These are phyloP conservation scores for Poecilia picta DNA, from an alignment of 2,797 vertebrate species.

Conservation along the genomic window DNA sequence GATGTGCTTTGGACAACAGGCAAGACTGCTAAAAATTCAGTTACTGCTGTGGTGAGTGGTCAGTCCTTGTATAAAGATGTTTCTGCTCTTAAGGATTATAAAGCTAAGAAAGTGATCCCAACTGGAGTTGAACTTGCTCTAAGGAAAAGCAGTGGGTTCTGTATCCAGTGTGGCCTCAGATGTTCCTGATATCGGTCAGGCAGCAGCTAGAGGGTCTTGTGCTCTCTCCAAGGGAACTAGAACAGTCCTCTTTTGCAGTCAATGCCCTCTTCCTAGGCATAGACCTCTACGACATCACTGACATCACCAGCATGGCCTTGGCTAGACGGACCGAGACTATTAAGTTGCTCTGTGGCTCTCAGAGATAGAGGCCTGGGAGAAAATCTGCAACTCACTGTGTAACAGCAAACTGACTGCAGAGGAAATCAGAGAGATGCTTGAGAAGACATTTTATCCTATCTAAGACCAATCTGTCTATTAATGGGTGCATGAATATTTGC, in stretches of 20 bases:
- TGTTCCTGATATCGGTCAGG: constrained; percentile 70
- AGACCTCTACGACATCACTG: constrained; percentile 73
- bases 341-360: constrained; percentile 68
- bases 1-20: too few relatives aligned
- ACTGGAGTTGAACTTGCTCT: too few relatives aligned
- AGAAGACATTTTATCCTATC: not conserved
- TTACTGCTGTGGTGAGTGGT: too few relatives aligned
- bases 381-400: constrained; percentile 52
- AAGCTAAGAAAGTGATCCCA: too few relatives aligned
- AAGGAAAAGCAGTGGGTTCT: constrained; percentile 52
- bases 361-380: constrained; percentile 71
- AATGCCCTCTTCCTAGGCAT: constrained; percentile 75
- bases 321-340: constrained; percentile 31
- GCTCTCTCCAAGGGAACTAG: too few relatives aligned
- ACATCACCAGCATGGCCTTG: constrained; percentile 73
- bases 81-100: too few relatives aligned
- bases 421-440: not conserved
- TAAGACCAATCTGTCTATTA: constrained; percentile 14
- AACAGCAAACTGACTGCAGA: not conserved
- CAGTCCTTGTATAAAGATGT: too few relatives aligned
- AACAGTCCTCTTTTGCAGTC: too few relatives aligned
- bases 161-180: constrained; percentile 63
- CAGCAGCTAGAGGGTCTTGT: constrained; percentile 59
- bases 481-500: too few relatives aligned
- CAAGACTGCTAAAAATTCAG: too few relatives aligned